Evolutionary conservation across 23 tunicate genomes (phyloP).

Genomic region (Trididemnum miniatum): DNA sequence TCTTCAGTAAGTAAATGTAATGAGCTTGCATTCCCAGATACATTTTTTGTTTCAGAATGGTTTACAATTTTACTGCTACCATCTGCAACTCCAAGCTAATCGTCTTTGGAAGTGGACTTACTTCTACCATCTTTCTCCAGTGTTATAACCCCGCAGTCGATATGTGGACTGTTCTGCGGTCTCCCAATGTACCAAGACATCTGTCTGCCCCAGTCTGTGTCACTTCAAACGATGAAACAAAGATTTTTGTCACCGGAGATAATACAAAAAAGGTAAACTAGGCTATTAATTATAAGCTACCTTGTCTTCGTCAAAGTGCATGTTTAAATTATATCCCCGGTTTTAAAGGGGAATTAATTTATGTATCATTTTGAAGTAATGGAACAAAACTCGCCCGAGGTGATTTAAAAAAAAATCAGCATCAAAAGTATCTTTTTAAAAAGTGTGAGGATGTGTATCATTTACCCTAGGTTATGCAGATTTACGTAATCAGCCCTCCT

Average conservation of each 20-base stretch:
- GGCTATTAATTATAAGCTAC: too few species aligned
- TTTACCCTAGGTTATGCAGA: too few species aligned
- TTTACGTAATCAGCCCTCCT: too few species aligned
- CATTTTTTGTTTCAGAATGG: constrained; percentile 25
- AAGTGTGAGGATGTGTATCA: too few species aligned
- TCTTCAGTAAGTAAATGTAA: too few species aligned
- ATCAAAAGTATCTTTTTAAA: too few species aligned
- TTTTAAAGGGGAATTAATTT: too few species aligned
- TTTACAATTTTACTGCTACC: constrained; percentile 56
- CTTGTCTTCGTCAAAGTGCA: too few species aligned
- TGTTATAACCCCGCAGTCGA: constrained; percentile 82
- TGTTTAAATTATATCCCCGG: too few species aligned
- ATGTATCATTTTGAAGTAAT: too few species aligned
- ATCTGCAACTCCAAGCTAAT: constrained; percentile 70
- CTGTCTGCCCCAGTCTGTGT: constrained; percentile 72
- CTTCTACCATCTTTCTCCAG: constrained; percentile 50
- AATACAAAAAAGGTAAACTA: constrained; percentile 89
- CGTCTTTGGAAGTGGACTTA: constrained; percentile 59
- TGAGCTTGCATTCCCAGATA: background rate
- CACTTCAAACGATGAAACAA: constrained; percentile 49
- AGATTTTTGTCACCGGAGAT: constrained; percentile 61
- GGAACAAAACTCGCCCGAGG: too few species aligned
- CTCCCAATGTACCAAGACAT: constrained; percentile 86
- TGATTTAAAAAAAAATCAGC: too few species aligned
- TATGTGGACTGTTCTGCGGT: constrained; percentile 62